Percentiles rank a stretch among this genome's conserved stretches.
phyloP scores from a whole-genome alignment of 1,140 invertebrate species.

The Microplitis mediator region DNA sequence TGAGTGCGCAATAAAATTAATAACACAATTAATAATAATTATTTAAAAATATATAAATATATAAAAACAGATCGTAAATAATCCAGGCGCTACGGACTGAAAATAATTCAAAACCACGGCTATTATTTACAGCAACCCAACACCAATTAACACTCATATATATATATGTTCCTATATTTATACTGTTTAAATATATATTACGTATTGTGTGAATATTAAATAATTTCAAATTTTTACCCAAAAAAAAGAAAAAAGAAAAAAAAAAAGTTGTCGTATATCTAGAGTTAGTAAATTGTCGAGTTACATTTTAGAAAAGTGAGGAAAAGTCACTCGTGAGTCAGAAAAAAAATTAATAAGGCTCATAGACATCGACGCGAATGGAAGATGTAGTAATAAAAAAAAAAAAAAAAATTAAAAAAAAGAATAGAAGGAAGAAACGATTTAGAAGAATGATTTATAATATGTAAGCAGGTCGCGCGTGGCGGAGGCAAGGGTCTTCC shows the following conservation, averaged over 20 bases:
- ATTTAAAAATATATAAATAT: not conserved
- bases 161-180: conserved; percentile 64
- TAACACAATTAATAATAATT: not conserved
- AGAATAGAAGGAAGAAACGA: conserved; percentile 26
- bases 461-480: conserved; percentile 41
- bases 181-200: conserved; percentile 52
- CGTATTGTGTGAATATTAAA: conserved; percentile 60
- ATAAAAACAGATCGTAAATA: not conserved
- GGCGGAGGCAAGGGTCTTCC: conserved; percentile 61
- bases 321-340: not conserved
- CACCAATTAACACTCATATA: conserved; percentile 57
- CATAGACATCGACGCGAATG: conserved; percentile 16
- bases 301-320: not conserved
- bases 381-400: conserved; percentile 23
- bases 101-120: conserved; percentile 53
- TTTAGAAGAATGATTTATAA: conserved; percentile 18
- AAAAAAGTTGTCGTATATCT: conserved; percentile 45
- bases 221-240: conserved; percentile 60
- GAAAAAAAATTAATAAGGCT: conserved; percentile 6
- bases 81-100: conserved; percentile 49
- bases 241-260: conserved; percentile 46
- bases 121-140: conserved; percentile 50
- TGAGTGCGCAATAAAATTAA: not conserved
- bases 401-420: conserved; percentile 13
- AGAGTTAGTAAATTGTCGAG: conserved; percentile 32